Base-by-base conservation (phyloP, 2,113 vertebrate genomes). In the Callipepla californica region DNA sequence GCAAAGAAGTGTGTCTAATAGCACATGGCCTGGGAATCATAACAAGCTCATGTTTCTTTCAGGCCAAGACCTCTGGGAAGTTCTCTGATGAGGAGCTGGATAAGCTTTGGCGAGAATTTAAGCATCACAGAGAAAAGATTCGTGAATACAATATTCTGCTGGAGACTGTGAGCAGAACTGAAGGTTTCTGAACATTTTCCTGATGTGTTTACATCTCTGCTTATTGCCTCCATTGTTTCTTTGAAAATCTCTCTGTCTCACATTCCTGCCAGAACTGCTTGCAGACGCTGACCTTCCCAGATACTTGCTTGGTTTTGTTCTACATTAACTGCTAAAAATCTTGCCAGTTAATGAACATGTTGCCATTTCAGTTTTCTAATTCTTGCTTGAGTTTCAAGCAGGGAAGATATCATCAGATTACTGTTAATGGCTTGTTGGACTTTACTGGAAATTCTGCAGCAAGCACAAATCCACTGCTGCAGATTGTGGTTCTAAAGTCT, bases 51-150 rank as follows among this genome's bases (percentile, higher is more conserved):
- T 82, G 38, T 96, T 75, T 80, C 75, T 80, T 82, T 19, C 62
- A 99, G 99, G 99, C 99, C 3, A 98, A 98, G 96, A 97, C 84
- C n/a, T 99, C 99, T 0, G 99, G 98, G n/a, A 99, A 98, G 91
- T 99, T 99, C 97, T 98, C 98, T 4, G 95, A 96, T 1, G 98
- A 99, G 8, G 99, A 99, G 77, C 1, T 99, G 93, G 97, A 97
- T 93, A 99, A 97, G 90, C 97, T 99, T 34, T 98, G 98, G 97
- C 97, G 98, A 91, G 99, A 99, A 94, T 98, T 99, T 78, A 97
- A 98, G 85, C 99, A 99, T 93, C 99, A 99, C 96, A 98, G 97
- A 85, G 99, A 99, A 91, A 99, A 99, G 93, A 97, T 98, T 40
- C 97, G 61, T 1, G 99, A 99, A 94, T 99, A 99, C 90, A 98